Evolutionary conservation across 2,888 invertebrate species (phyloP).

Genomic region (Philopedon plagiatum): DNA sequence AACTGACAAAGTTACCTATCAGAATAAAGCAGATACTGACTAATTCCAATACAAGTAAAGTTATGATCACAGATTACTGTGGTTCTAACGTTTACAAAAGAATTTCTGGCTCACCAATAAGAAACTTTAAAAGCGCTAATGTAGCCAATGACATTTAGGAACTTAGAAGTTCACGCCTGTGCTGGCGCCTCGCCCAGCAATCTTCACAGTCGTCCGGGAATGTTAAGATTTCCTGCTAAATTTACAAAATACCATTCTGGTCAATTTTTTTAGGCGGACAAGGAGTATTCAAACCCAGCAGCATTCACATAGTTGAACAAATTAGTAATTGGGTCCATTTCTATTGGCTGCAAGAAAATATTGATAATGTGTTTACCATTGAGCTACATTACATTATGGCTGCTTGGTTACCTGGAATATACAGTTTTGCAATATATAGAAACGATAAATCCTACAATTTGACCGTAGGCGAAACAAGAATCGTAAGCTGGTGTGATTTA

Average conservation of each 20-base stretch:
- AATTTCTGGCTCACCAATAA: no score
- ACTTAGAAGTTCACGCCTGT: no score
- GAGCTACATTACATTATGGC: constrained; percentile 15
- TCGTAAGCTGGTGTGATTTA: constrained; percentile 4
- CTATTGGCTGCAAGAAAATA: constrained; percentile 10
- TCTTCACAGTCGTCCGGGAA: no score
- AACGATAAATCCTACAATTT: constrained; percentile 13
- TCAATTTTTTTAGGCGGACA: constrained; percentile 27
- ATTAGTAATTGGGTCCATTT: constrained; percentile 18
- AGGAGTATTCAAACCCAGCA: constrained; percentile 1
- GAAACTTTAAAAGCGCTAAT: no score
- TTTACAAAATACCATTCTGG: background rate
- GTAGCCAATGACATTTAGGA: no score
- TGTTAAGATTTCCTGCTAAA: no score
- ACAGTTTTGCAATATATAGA: constrained; percentile 9
- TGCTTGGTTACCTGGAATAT: constrained; percentile 10
- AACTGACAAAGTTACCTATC: no score
- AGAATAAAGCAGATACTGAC: no score
- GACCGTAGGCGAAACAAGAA: constrained; percentile 9
- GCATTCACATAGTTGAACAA: constrained; percentile 17
- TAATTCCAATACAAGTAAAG: no score
- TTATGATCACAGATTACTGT: no score
- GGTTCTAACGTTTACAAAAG: no score
- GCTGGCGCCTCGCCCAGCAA: no score
- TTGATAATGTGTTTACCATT: constrained; percentile 7